phyloP scores from a whole-genome alignment of 2,113 vertebrate genomes.

The Montifringilla adamsi region DNA sequence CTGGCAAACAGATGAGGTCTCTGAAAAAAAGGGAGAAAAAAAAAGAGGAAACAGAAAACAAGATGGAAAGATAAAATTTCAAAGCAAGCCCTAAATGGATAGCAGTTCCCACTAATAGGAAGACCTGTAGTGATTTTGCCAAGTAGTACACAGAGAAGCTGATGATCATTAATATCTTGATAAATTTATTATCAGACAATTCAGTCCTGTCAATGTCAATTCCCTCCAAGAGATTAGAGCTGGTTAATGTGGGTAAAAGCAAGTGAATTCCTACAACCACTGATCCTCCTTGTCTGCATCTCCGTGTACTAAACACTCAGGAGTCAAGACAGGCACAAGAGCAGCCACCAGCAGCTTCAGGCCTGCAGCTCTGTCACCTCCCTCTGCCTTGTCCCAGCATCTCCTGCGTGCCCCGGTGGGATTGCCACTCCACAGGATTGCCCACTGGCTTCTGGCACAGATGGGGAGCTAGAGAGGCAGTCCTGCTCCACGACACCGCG shows the following conservation, averaged over 20 bases:
- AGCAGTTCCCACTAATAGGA: slow-evolving; percentile 62
- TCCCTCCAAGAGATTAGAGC: neutral
- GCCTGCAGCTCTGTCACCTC: rapidly evolving
- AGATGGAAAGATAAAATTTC: slow-evolving; percentile 78
- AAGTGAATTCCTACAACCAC: neutral
- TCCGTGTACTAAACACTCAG: neutral
- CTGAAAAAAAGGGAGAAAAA: neutral
- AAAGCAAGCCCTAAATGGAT: slow-evolving; percentile 66
- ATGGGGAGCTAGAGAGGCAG: rapidly evolving
- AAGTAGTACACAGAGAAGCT: slow-evolving; percentile 33
- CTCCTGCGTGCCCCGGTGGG: neutral
- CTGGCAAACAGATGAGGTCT: slow-evolving; percentile 70
- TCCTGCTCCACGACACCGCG: rapidly evolving
- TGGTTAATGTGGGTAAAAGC: neutral
- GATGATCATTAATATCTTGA: slow-evolving; percentile 63
- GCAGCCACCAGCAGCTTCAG: rapidly evolving
- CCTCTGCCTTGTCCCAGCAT: neutral
- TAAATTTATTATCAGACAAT: slow-evolving; percentile 58
- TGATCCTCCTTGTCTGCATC: neutral
- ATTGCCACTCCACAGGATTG: neutral
- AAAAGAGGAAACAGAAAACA: slow-evolving; percentile 72
- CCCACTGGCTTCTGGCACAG: neutral
- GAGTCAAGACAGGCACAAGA: neutral
- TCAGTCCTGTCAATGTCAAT: slow-evolving; percentile 28
- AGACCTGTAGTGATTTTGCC: slow-evolving; percentile 52